Conservation (phyloP, 2,888 invertebrate species). For the Arctia plantaginis region DNA sequence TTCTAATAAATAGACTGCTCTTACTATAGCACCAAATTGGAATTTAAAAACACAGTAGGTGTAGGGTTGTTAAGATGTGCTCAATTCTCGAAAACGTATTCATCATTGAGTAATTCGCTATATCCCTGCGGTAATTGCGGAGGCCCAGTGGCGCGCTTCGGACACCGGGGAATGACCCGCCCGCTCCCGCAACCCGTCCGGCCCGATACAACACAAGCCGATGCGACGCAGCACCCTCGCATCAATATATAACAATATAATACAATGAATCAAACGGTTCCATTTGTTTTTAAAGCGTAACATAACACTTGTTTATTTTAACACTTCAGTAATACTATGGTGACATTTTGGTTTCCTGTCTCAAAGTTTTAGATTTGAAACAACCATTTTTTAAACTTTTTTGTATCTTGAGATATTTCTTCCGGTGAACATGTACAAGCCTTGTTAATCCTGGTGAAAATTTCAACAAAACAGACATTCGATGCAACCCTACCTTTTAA, state of each 20-base stretch:
- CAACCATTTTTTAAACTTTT: constrained; percentile 58
- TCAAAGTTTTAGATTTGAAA: constrained; percentile 48
- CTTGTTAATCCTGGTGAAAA: constrained; percentile 46
- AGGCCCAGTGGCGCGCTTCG: constrained; percentile 32
- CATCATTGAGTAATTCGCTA: constrained; percentile 57
- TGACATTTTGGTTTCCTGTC: constrained; percentile 58
- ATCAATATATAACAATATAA: constrained; percentile 41
- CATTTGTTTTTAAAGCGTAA: constrained; percentile 56
- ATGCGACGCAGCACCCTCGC: constrained; percentile 42
- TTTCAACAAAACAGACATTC: constrained; percentile 18
- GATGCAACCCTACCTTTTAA: constrained; percentile 13
- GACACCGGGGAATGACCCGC: constrained; percentile 15
- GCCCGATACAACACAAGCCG: constrained; percentile 36
- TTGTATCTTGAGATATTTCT: constrained; percentile 67
- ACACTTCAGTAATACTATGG: constrained; percentile 43
- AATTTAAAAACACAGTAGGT: constrained; percentile 25
- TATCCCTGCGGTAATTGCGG: constrained; percentile 58
- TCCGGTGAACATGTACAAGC: constrained; percentile 58
- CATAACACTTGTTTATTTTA: constrained; percentile 33
- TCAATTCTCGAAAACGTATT: constrained; percentile 59
- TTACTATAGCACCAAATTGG: constrained; percentile 29
- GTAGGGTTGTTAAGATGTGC: constrained; percentile 30
- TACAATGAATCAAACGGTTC: constrained; percentile 36
- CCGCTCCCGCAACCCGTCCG: constrained; percentile 32
- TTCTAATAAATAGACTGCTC: constrained; percentile 19